These are phyloP conservation scores for Hydriomena furcata DNA, from an alignment of 2,888 invertebrate species.

Conservation along the genomic window DNA sequence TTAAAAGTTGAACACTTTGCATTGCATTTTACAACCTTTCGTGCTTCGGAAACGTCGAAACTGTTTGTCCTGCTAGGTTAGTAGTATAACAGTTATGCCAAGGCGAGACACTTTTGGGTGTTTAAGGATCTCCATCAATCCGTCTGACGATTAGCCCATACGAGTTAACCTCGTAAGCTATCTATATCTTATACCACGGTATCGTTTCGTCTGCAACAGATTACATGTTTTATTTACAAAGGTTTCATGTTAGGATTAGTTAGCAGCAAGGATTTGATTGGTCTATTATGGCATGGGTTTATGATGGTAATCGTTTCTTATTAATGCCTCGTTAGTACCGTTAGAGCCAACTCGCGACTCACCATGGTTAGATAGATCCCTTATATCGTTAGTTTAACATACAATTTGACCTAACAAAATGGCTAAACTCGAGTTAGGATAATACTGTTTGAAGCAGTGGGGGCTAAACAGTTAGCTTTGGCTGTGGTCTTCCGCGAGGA, in stretches of 20 bases:
- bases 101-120: too few relatives aligned
- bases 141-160: too few relatives aligned
- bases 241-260: slow-evolving; percentile 19
- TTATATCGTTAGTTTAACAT: neutral
- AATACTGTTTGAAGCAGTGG: neutral
- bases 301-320: slow-evolving; percentile 18
- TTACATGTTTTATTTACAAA: too few relatives aligned
- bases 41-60: too few relatives aligned
- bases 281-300: slow-evolving; percentile 19
- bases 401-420: too few relatives aligned
- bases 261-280: slow-evolving; percentile 22
- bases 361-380: neutral
- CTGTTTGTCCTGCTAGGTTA: too few relatives aligned
- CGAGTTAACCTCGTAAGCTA: too few relatives aligned
- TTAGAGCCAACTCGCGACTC: slow-evolving; percentile 1
- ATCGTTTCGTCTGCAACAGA: neutral
- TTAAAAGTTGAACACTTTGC: too few relatives aligned
- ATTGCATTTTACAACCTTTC: too few relatives aligned
- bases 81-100: too few relatives aligned
- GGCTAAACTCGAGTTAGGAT: neutral
- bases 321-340: slow-evolving; percentile 13
- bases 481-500: neutral
- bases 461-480: neutral
- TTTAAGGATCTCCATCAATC: too few relatives aligned
- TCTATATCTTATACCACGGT: too few relatives aligned